A percentile compares a stretch with the other conserved stretches of the same genome.
Conservation (phyloP, 2,888 invertebrate species). For the Dryocosmus kuriphilus region DNA sequence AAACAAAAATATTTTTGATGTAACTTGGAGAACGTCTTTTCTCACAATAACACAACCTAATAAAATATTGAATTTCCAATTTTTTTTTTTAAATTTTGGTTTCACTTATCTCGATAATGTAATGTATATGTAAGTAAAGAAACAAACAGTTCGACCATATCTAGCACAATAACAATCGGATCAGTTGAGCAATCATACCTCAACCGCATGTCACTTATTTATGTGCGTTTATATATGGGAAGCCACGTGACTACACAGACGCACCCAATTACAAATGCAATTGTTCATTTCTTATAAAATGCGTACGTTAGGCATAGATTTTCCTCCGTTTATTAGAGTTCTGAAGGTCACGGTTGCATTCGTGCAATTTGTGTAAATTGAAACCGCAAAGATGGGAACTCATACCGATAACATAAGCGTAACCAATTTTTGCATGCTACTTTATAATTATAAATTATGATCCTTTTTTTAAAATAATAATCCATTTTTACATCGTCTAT, state of each 20-base stretch:
- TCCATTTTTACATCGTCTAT: too few species aligned
- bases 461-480: too few species aligned
- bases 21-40: too few species aligned
- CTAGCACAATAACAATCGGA: not conserved
- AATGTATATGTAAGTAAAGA: too few species aligned
- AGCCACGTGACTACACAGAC: slow-evolving; percentile 17
- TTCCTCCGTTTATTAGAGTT: slow-evolving; percentile 32
- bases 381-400: not conserved
- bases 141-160: slow-evolving; percentile 7
- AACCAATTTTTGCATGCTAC: slow-evolving; percentile 26
- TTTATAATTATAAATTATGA: too few species aligned
- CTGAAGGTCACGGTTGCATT: slow-evolving; percentile 4
- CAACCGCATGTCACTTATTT: not conserved
- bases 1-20: too few species aligned
- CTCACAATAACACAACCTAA: too few species aligned
- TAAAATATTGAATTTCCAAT: too few species aligned
- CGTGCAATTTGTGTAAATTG: slow-evolving; percentile 24
- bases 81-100: too few species aligned
- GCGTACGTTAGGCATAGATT: not conserved
- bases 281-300: slow-evolving; percentile 12
- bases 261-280: slow-evolving; percentile 17
- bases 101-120: too few species aligned
- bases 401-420: not conserved
- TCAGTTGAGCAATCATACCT: slow-evolving; percentile 15
- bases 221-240: not conserved